A percentile compares a stretch with the other conserved stretches of the same genome.
phyloP scores from a whole-genome alignment of 2,113 vertebrate genomes.

The Amblyornis subalaris region DNA sequence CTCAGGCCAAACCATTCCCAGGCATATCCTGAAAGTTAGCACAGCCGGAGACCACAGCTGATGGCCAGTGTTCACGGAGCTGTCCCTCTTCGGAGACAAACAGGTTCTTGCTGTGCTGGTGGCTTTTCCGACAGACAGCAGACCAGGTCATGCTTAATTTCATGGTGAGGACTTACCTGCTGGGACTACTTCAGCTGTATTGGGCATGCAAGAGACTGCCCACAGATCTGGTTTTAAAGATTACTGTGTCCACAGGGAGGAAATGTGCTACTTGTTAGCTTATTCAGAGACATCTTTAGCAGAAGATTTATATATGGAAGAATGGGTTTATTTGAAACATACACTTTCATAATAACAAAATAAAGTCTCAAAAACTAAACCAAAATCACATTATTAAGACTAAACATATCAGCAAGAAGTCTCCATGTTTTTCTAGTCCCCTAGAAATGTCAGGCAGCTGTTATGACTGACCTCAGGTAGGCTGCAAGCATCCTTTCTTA shows the following conservation, averaged over 20 bases:
- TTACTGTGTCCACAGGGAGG: not conserved
- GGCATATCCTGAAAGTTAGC: not conserved
- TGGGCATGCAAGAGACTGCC: not conserved
- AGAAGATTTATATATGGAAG: not conserved
- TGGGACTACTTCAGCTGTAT: not conserved
- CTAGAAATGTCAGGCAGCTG: not conserved
- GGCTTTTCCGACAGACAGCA: not conserved
- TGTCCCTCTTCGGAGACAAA: not conserved
- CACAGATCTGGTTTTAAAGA: not conserved
- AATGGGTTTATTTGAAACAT: not conserved
- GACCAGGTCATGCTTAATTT: not conserved
- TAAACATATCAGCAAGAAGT: not conserved
- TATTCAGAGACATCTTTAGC: not conserved
- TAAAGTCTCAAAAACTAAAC: not conserved
- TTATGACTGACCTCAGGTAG: not conserved
- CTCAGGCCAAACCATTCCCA: not conserved
- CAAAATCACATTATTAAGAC: not conserved
- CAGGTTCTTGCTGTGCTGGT: accelerated
- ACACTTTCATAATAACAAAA: not conserved
- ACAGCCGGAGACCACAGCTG: not conserved
- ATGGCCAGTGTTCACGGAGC: not conserved
- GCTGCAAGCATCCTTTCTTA: not conserved
- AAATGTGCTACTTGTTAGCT: not conserved
- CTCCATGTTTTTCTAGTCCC: not conserved
- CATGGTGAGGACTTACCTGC: not conserved